Conservation (phyloP, 1,140 invertebrate genomes). For the Phortica variegata region DNA sequence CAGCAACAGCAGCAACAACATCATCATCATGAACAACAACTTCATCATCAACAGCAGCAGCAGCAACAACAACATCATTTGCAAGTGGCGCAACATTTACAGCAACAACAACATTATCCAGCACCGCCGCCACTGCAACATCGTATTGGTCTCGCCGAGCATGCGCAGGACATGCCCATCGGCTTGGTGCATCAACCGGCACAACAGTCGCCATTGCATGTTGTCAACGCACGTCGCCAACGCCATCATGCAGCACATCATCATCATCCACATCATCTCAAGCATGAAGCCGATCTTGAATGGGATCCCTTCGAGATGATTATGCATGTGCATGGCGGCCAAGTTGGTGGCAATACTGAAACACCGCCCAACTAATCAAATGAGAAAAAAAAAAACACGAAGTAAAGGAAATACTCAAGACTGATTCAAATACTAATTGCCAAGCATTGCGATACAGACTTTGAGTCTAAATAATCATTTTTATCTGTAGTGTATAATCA, state of each 20-base stretch:
- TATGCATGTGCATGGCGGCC: conserved; percentile 37
- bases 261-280: conserved; percentile 32
- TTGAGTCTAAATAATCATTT: too few relatives aligned
- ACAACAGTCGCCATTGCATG: conserved; percentile 9
- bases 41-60: conserved; percentile 14
- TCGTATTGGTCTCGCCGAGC: conserved; percentile 27
- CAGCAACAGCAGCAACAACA: conserved; percentile 18
- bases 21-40: conserved; percentile 9
- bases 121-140: neutral
- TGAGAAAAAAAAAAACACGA: too few relatives aligned
- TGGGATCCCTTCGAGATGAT: conserved; percentile 56
- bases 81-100: conserved; percentile 17
- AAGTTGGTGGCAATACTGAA: conserved; percentile 24
- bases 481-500: too few relatives aligned
- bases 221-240: neutral
- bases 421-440: too few relatives aligned
- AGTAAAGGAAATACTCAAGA: too few relatives aligned
- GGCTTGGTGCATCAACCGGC: conserved; percentile 31
- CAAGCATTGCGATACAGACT: too few relatives aligned
- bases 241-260: conserved; percentile 9
- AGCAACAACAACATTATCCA: conserved; percentile 19
- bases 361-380: conserved; percentile 45
- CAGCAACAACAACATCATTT: neutral
- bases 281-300: conserved; percentile 46
- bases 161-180: conserved; percentile 44